Base-by-base conservation (phyloP, 30 jellyfish, hydroid and myxozoan species). In the Hydra vulgaris region DNA sequence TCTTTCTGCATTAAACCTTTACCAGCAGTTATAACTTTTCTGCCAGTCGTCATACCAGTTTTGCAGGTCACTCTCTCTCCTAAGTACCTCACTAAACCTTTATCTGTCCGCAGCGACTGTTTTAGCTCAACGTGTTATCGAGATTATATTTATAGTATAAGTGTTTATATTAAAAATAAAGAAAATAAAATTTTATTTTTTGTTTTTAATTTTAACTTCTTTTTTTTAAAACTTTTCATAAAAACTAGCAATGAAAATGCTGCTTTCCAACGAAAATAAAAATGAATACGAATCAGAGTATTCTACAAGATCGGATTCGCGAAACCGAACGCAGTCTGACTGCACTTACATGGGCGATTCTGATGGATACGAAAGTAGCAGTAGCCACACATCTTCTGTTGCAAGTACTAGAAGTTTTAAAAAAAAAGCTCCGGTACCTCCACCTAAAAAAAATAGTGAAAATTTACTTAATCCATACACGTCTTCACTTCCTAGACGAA, bases 391-490 rank as follows among this genome's bases (percentile, higher is more conserved):
- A 40, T 40, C 61, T 40, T 40, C 61, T 5, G 23, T 23, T 15
- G 79, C 80, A 78, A 81, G 80, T 15, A 71, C 89, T 21, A 76
- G 85, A 24, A 25, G 86, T 18, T 74, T 82, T 56, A 53, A 81
- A 21, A 84, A 84, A 80, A 84, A 81, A 79, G 86, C 95, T 15
- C 95, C 95, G 1, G 89, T 82, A n/a, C 96, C 96, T 17, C 79
- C 81, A 12, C 96, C 96, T 66, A 74, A 86, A 26, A 76, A 78
- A 68, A 22, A 52, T 17, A 23, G 85, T n/a, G 95, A 95, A 0
- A 80, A 95, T 17, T 89, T 95, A 1, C 92, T 78, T 71, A 89
- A 95, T 54, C 96, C 96, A 19, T 66, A 23, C 7, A 74, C 72
- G 67, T 40, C 25, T 40, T 40, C 61, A 40, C 61, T 40, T 40